Percentiles rank a stretch among this genome's conserved stretches.
Evolutionary conservation across 2,113 vertebrate genomes (phyloP).

Genomic region (Paradisaea rubra): DNA sequence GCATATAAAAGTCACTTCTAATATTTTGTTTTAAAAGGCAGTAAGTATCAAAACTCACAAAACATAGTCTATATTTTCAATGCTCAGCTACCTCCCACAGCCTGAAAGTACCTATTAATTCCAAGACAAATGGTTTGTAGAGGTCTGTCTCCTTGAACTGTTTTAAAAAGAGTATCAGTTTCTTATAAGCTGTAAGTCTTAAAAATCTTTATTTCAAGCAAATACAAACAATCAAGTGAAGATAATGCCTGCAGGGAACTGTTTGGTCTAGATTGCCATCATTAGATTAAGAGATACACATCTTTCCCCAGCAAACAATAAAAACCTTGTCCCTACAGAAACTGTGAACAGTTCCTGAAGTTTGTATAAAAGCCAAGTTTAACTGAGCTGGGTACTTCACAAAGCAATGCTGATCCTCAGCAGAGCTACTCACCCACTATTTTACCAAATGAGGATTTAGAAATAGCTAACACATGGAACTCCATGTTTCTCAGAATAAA

Average conservation of each 20-base stretch:
- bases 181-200: neutral
- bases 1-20: neutral
- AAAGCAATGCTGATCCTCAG: neutral
- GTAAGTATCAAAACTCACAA: neutral
- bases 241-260: neutral
- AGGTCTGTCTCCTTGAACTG: neutral
- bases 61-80: neutral
- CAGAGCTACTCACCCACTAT: neutral
- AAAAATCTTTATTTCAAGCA: neutral
- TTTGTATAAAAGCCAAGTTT: neutral
- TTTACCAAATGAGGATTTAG: neutral
- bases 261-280: neutral
- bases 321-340: neutral
- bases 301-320: neutral
- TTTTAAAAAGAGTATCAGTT: neutral
- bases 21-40: neutral
- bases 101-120: neutral
- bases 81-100: neutral
- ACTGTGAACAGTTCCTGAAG: neutral
- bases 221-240: neutral
- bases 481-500: neutral
- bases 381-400: neutral
- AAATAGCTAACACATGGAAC: neutral
- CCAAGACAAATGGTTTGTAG: neutral
- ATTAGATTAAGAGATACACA: neutral